phyloP scores from a whole-genome alignment of 2,113 vertebrate genomes.

The Archilochus colubris region DNA sequence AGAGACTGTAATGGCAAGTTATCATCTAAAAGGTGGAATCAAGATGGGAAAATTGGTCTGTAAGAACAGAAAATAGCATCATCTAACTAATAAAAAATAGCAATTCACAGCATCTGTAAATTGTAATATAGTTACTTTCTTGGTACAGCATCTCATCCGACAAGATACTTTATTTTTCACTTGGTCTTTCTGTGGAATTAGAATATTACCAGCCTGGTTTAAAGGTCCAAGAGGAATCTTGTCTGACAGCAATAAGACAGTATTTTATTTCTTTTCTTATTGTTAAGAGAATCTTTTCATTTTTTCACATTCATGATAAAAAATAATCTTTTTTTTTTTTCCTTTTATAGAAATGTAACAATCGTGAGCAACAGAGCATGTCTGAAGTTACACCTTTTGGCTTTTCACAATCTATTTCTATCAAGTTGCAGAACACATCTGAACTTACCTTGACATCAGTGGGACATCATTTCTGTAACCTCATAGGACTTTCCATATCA shows the following conservation, averaged over 20 bases:
- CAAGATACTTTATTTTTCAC: neutral
- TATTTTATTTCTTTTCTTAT: neutral
- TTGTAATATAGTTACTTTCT: neutral
- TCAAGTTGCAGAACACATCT: neutral
- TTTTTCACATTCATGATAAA: neutral
- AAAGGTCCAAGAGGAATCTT: neutral
- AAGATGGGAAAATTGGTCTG: neutral
- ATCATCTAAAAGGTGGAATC: neutral
- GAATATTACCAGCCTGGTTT: neutral
- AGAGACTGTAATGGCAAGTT: neutral
- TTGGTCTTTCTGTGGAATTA: neutral
- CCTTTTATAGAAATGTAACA: neutral
- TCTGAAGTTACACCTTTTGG: neutral
- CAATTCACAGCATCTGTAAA: neutral
- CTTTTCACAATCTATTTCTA: neutral
- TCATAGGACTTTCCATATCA: neutral
- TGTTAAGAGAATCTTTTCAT: neutral
- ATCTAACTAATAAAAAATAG: neutral
- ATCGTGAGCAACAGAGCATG: neutral
- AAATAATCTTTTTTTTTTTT: neutral
- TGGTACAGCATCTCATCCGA: accelerated
- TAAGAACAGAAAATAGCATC: neutral
- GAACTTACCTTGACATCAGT: neutral
- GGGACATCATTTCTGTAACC: neutral
- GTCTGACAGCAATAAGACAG: neutral